A percentile compares a stretch with the other conserved stretches of the same genome.
Evolutionary conservation across 1,140 invertebrate species (phyloP).

Genomic region (Seison nebaliae): DNA sequence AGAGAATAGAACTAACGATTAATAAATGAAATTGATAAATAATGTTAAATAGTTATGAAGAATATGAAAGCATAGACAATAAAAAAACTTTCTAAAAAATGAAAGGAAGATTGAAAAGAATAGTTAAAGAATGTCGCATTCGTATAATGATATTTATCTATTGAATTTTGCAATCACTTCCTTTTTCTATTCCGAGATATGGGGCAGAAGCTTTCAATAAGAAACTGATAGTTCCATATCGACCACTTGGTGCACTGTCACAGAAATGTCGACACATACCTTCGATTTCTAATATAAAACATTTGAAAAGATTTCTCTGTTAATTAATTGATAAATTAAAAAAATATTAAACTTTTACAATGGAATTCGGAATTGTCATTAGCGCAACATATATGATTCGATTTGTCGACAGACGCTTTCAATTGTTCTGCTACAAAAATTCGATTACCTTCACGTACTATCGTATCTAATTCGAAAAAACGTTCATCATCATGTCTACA

Average conservation of each 20-base stretch:
- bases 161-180: slow-evolving; percentile 27
- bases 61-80: too few relatives aligned
- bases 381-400: slow-evolving; percentile 6
- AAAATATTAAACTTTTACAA: not conserved
- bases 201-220: slow-evolving; percentile 60
- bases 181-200: too few relatives aligned
- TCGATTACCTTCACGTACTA: slow-evolving; percentile 72
- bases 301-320: not conserved
- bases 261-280: slow-evolving; percentile 64
- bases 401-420: slow-evolving; percentile 10
- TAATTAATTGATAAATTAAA: not conserved
- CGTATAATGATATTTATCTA: not conserved
- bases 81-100: too few relatives aligned
- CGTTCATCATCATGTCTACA: slow-evolving; percentile 48
- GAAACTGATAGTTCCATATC: slow-evolving; percentile 88
- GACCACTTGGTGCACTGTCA: slow-evolving; percentile 81
- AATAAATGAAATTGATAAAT: too few relatives aligned
- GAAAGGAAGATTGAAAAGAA: too few relatives aligned
- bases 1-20: too few relatives aligned
- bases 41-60: too few relatives aligned
- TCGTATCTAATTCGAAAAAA: slow-evolving; percentile 54
- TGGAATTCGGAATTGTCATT: slow-evolving; percentile 2
- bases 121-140: too few relatives aligned
- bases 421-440: slow-evolving; percentile 88
- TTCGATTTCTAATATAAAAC: too few relatives aligned